Evolutionary conservation across 2,113 vertebrate genomes (phyloP).

Genomic region (Anarrhichthys ocellatus): DNA sequence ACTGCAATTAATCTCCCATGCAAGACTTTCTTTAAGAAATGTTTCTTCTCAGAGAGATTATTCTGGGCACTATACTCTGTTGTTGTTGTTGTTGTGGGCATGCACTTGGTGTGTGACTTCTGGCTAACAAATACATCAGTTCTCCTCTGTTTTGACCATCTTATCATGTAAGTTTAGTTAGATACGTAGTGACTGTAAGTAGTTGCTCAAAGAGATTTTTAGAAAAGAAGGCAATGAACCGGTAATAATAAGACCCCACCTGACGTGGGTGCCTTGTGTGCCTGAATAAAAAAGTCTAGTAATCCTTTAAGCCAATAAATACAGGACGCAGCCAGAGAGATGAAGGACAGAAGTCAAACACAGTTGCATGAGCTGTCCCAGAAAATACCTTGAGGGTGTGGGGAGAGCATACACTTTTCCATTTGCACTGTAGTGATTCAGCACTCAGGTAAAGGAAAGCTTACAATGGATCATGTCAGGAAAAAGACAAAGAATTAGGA

Average conservation of each 20-base stretch:
- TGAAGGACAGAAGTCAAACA: constrained; percentile 63
- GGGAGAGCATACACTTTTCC: constrained; percentile 1
- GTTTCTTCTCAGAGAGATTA: neutral
- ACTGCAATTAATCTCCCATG: neutral
- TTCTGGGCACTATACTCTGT: neutral
- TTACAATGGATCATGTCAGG: neutral
- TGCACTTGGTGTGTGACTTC: neutral
- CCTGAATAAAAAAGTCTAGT: constrained; percentile 68
- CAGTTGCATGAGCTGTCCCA: constrained; percentile 25
- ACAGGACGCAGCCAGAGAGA: constrained; percentile 50
- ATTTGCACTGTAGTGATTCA: constrained; percentile 53
- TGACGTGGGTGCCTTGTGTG: constrained; percentile 54
- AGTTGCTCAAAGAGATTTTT: constrained; percentile 27
- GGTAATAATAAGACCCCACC: constrained; percentile 43
- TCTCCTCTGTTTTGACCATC: neutral
- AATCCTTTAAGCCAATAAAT: constrained; percentile 82
- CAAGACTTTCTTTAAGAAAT: neutral
- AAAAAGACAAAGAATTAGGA: constrained; percentile 12
- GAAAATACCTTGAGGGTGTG: constrained; percentile 43
- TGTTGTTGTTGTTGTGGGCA: neutral
- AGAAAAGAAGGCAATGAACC: constrained; percentile 26
- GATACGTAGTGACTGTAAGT: constrained; percentile 11
- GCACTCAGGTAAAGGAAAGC: constrained; percentile 1
- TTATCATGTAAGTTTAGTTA: neutral
- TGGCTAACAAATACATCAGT: neutral